Percentiles rank a stretch among this genome's conserved stretches.
Conservation (phyloP, 1,140 invertebrate genomes). For the Brachionus plicatilis region DNA sequence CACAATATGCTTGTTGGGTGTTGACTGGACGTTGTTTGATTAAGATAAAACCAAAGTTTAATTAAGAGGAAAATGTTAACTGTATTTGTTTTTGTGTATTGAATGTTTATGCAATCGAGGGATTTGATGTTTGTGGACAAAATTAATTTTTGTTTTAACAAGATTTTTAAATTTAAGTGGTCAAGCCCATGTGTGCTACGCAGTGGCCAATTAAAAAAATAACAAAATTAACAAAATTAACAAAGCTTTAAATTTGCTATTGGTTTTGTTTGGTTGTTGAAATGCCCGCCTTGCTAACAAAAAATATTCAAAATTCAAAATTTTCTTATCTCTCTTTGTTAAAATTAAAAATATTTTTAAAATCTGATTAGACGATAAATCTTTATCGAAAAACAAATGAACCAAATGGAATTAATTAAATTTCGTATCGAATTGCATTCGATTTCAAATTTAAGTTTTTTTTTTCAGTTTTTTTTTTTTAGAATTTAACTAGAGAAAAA, state of each 20-base stretch:
- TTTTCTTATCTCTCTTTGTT: not conserved
- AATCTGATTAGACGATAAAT: constrained; percentile 32
- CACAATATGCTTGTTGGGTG: not conserved
- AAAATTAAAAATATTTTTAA: constrained; percentile 13
- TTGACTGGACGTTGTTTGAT: not conserved
- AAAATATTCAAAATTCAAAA: not conserved
- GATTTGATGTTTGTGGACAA: not conserved
- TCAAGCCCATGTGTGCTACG: not conserved
- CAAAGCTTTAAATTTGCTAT: not conserved
- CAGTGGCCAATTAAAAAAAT: not conserved
- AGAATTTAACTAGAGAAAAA: not conserved
- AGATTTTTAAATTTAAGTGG: not conserved
- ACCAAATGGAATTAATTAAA: constrained; percentile 8
- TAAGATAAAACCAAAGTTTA: not conserved
- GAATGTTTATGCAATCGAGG: not conserved
- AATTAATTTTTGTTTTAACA: constrained; percentile 1
- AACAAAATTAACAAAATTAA: not conserved
- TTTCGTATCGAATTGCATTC: constrained; percentile 26
- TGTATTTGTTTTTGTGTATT: not conserved
- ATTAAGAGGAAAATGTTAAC: constrained; percentile 26
- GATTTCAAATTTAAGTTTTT: not conserved
- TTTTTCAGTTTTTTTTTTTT: not conserved
- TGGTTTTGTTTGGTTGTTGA: not conserved
- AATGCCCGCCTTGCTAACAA: not conserved
- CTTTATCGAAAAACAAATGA: not conserved